Conservation (phyloP, 1,140 invertebrate genomes). For the Drosophila orena region DNA sequence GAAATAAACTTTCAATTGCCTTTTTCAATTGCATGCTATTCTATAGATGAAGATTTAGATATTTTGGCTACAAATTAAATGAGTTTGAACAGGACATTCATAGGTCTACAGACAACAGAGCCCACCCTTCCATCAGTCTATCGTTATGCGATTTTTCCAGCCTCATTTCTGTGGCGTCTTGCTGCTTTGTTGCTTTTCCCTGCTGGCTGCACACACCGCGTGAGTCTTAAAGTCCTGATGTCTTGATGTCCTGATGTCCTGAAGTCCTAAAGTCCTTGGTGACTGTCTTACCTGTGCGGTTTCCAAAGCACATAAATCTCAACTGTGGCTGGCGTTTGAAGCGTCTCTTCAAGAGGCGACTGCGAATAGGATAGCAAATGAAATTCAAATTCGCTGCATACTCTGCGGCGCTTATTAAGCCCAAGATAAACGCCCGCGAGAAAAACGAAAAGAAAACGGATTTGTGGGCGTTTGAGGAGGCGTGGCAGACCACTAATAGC, state of each 20-base stretch:
- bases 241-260: not conserved
- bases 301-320: slow-evolving; percentile 25
- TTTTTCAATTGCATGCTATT: too few relatives aligned
- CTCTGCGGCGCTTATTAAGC: slow-evolving; percentile 38
- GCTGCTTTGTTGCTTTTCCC: not conserved
- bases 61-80: not conserved
- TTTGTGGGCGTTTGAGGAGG: not conserved
- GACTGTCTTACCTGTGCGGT: slow-evolving; percentile 32
- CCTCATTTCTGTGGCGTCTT: slow-evolving; percentile 29
- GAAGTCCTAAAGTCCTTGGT: slow-evolving; percentile 12
- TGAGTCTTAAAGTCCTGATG: not conserved
- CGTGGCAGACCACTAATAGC: slow-evolving; percentile 44
- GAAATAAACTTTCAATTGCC: too few relatives aligned
- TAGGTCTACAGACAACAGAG: not conserved
- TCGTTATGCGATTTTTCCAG: not conserved
- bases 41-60: too few relatives aligned
- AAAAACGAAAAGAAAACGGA: not conserved
- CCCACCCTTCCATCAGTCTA: not conserved
- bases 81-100: not conserved
- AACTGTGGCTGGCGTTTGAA: slow-evolving; percentile 10
- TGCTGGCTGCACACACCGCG: slow-evolving; percentile 10
- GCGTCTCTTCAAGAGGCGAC: not conserved
- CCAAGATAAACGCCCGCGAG: slow-evolving; percentile 24
- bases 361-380: slow-evolving; percentile 31
- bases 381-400: slow-evolving; percentile 49